Conservation (phyloP, 1,140 invertebrate species). For the Procambarus clarkii region DNA sequence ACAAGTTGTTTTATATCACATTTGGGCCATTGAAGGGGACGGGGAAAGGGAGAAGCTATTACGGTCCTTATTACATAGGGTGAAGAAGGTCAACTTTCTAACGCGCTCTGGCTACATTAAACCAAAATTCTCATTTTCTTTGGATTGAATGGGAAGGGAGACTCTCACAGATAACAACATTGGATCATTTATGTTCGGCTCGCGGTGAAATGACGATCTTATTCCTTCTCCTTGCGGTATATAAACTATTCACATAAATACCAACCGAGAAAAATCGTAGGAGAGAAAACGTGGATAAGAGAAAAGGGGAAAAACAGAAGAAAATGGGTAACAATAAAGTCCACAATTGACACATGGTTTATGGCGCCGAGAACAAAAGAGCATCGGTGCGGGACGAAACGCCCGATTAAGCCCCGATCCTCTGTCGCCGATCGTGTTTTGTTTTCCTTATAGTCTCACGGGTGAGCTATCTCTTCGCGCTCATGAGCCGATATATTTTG, state of each 20-base stretch:
- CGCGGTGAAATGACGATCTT: slow-evolving; percentile 4
- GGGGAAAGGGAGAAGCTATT: slow-evolving; percentile 29
- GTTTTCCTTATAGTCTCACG: slow-evolving; percentile 55
- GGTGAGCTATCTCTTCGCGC: not conserved
- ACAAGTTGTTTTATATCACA: slow-evolving; percentile 70
- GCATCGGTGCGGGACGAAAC: slow-evolving; percentile 66
- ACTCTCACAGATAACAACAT: slow-evolving; percentile 47
- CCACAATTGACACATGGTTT: slow-evolving; percentile 63
- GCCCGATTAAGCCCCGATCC: slow-evolving; percentile 68
- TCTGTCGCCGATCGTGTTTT: slow-evolving; percentile 67
- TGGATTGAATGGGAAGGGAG: slow-evolving; percentile 64
- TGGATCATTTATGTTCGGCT: slow-evolving; percentile 40
- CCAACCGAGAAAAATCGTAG: not conserved
- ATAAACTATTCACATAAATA: not conserved
- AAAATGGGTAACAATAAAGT: slow-evolving; percentile 24
- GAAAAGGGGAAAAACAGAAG: not conserved
- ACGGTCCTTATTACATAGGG: slow-evolving; percentile 7
- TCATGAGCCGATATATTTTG: not conserved
- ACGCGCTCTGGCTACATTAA: slow-evolving; percentile 32
- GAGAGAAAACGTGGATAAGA: not conserved
- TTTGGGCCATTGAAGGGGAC: slow-evolving; percentile 59
- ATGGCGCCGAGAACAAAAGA: slow-evolving; percentile 67
- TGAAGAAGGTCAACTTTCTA: slow-evolving; percentile 20
- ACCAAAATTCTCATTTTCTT: slow-evolving; percentile 70
- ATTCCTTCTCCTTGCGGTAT: not conserved